Evolutionary conservation across 2,113 vertebrate genomes (phyloP), one percentile per base, ranked within the genome.

Genomic region (Herpailurus yagouaroundi): DNA sequence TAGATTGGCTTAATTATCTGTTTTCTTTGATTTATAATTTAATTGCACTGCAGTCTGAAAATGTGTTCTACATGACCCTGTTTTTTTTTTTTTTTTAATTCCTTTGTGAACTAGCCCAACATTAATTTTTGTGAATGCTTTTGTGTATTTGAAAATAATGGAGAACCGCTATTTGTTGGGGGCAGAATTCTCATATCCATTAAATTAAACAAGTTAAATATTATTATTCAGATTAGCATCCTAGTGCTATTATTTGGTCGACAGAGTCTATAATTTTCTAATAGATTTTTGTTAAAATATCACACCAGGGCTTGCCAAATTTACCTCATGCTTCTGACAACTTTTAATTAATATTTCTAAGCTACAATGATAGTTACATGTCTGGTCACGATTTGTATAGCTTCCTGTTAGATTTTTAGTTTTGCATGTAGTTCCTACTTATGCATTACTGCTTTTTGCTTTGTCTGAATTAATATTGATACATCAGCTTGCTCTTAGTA

Each of bases 21-120:
- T 96, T 92, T 45, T 48, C n/a, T 76, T 89, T 93, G 89, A 81
- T 89, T 94, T 96, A 84, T 85, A 63, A 73, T 96, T 82, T 89
- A 73, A 82, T 89, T 45, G 38, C 27, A 41, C 66, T 84, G 25
- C 12, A 18, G 66, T 89, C 79, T 76, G 16, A 92, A 92, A 92
- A 74, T 69, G 41, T 68, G 16, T 82, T 95, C 41, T 15, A 4
- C 45, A 18, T 52, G 68, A 81, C 36, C 23, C 41, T 66, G 8
- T 4, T 79, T 93, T 36, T 79, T 93, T 93, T 36, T 79, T 93
- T 73, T 83, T 93, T 82, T 48, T 63, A 82, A 81, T 94, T 73
- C 36, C 52, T 95, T 82, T 55, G 50, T 91, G 45, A 95, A 89
- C 69, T 52, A 82, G 66, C 73, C 83, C 55, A 41, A 25, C 0